phyloP scores from a whole-genome alignment of 2,888 invertebrate species.

The Oscheius sp. region DNA sequence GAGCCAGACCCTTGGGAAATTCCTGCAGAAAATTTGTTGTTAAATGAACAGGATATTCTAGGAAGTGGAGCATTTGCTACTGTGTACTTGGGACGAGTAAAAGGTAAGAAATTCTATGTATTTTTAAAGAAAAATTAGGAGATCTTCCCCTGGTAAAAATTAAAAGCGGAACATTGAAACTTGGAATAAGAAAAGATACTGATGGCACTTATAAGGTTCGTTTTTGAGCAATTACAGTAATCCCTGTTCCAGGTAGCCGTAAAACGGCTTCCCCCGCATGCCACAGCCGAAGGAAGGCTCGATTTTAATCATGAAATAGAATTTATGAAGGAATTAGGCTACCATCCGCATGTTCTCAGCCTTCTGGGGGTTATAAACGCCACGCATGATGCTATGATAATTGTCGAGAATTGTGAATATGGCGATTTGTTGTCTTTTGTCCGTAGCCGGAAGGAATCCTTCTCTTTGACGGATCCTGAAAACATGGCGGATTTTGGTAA shows the following conservation, averaged over 20 bases:
- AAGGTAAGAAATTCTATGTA: conserved; percentile 42
- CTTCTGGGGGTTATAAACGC: conserved; percentile 62
- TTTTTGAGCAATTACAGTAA: conserved; percentile 9
- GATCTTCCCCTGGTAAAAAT: conserved; percentile 19
- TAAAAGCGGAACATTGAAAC: conserved; percentile 38
- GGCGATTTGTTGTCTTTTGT: conserved; percentile 62
- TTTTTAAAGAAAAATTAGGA: conserved; percentile 34
- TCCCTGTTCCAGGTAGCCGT: conserved; percentile 49
- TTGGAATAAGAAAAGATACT: conserved; percentile 42
- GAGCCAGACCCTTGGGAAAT: conserved; percentile 59
- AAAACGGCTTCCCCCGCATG: conserved; percentile 63
- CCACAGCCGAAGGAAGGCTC: conserved; percentile 51
- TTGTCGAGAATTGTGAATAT: conserved; percentile 60
- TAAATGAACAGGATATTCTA: conserved; percentile 55
- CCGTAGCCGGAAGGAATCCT: conserved; percentile 49
- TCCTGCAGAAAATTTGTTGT: conserved; percentile 46
- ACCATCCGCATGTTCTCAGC: conserved; percentile 59
- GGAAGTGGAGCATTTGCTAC: conserved; percentile 67
- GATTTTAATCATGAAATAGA: conserved; percentile 66
- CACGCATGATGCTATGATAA: conserved; percentile 57
- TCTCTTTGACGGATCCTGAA: conserved; percentile 31
- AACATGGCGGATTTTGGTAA: not conserved
- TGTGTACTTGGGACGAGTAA: conserved; percentile 60
- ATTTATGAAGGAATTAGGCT: conserved; percentile 66
- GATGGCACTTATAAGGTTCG: conserved; percentile 40